These are phyloP conservation scores for Cephus cinctus DNA, from an alignment of 1,140 invertebrate species.

Conservation along the genomic window DNA sequence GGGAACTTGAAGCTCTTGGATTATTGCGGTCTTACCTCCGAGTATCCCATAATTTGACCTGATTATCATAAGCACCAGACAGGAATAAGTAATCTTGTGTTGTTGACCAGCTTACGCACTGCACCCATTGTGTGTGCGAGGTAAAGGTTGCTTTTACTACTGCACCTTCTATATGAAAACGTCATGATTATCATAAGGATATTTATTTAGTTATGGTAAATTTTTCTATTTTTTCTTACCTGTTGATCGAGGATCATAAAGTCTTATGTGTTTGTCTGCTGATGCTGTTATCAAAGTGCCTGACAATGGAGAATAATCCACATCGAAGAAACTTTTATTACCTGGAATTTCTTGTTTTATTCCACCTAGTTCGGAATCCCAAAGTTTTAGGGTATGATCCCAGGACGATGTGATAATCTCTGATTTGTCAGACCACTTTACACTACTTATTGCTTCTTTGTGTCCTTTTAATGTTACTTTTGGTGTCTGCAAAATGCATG, in stretches of 20 bases:
- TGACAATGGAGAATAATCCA: conserved; percentile 79
- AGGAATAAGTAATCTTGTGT: conserved; percentile 84
- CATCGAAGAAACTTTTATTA: conserved; percentile 88
- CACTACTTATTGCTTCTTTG: conserved; percentile 82
- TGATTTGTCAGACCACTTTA: conserved; percentile 77
- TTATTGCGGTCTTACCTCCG: conserved; percentile 66
- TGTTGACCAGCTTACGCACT: conserved; percentile 86
- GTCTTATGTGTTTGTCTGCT: conserved; percentile 83
- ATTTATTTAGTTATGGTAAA: conserved; percentile 5
- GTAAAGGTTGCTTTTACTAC: conserved; percentile 85
- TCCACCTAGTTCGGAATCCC: conserved; percentile 87
- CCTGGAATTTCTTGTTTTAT: conserved; percentile 80
- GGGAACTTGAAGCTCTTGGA: too few species aligned
- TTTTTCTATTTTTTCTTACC: conserved; percentile 58
- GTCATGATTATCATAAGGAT: neutral
- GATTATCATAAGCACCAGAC: conserved; percentile 88
- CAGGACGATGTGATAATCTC: conserved; percentile 85
- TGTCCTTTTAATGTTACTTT: conserved; percentile 89
- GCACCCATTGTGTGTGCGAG: conserved; percentile 92
- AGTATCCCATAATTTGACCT: conserved; percentile 94
- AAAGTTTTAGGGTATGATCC: conserved; percentile 94
- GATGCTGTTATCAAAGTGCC: conserved; percentile 80
- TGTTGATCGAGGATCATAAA: conserved; percentile 89
- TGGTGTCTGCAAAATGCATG: conserved; percentile 66
- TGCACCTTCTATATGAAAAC: conserved; percentile 68